phyloP scores from a whole-genome alignment of 2,113 vertebrate genomes.

The Neoarius graeffei region DNA sequence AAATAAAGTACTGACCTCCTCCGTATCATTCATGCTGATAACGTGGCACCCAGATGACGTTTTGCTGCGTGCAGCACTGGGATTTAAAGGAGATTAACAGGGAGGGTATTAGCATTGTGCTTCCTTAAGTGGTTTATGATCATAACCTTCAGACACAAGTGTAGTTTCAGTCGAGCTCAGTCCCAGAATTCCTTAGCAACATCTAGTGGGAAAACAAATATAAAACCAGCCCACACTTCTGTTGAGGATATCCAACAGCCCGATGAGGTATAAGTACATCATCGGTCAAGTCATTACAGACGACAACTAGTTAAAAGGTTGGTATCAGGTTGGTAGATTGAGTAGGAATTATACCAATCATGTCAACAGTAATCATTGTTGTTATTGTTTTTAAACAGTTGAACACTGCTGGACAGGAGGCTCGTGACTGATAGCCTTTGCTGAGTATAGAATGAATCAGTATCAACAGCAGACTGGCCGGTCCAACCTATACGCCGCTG shows the following conservation, averaged over 20 bases:
- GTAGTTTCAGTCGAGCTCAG: neutral
- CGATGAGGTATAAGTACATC: neutral
- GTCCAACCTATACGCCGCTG: constrained; percentile 56
- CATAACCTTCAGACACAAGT: neutral
- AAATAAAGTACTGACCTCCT: neutral
- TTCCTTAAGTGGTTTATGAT: neutral
- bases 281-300: too few relatives aligned
- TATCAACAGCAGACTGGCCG: constrained; percentile 50
- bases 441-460: constrained; percentile 51
- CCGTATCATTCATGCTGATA: neutral
- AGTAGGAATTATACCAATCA: neutral
- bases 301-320: neutral
- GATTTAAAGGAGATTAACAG: neutral
- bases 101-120: neutral
- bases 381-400: neutral
- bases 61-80: too few relatives aligned
- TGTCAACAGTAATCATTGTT: neutral
- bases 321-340: too few relatives aligned
- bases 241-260: neutral
- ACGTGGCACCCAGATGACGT: neutral
- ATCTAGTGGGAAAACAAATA: neutral
- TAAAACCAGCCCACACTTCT: neutral
- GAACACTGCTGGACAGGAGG: constrained; percentile 20
- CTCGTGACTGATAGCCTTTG: constrained; percentile 25
- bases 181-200: neutral